Base-by-base conservation (phyloP, 2,888 invertebrate species). In the Plusia festucae region DNA sequence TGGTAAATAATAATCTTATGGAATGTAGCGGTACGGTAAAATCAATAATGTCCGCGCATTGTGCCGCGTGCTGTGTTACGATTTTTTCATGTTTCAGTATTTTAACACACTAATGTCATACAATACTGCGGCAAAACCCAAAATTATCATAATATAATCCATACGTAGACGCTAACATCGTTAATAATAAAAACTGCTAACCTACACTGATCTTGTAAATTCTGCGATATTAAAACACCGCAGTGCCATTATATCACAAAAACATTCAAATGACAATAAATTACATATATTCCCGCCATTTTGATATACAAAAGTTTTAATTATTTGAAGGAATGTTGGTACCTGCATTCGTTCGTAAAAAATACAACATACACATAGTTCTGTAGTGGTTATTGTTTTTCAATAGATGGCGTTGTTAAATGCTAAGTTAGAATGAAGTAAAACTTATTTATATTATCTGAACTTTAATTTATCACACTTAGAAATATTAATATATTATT, bases 11-110 rank as follows among this genome's bases (percentile, higher is more conserved):
- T 84, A 84, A 76, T 79, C 76, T 74, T 83, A 76, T 81, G 82
- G 83, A 82, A 83, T 84, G 82, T 80, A 81, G 87, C 85, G 81
- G 82, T 81, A 79, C 82, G 85, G 85, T 83, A 92, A 93, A 93
- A 93, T 93, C 93, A 86, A 93, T 93, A 93, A 84, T 88, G 89
- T 88, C 86, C 90, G 93, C 93, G 93, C 93, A 92, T 73, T 85
- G 81, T 76, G 75, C 70, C 76, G 78, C 70, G 66, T 76, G 73
- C 75, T 74, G 70, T 67, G 68, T 63, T 65, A 70, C 58, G 71
- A 67, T 75, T 81, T 81, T 78, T 79, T 78, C 71, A 65, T 59
- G 73, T 73, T 77, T 75, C 65, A 68, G 40, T 40, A 40, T 40
- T n/a, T 34, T 40, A 40, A 40, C 56, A 62, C 53, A 70, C 57